phyloP scores from a whole-genome alignment of 2,888 invertebrate genomes.

The Hydroisotoma schaefferi region DNA sequence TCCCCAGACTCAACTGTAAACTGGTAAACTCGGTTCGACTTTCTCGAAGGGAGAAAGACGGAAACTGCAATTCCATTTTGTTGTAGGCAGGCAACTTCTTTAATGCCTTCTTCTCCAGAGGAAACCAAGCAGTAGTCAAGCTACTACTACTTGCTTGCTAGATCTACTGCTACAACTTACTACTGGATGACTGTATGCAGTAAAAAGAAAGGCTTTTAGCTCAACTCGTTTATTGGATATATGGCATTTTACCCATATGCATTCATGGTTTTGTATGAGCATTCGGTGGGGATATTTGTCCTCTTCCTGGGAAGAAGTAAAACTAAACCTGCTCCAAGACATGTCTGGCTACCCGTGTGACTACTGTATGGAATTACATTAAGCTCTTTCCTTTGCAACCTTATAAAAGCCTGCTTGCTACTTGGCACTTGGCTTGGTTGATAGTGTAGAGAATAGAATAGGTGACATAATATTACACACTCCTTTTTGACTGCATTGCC shows the following conservation, averaged over 20 bases:
- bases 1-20: too few species aligned
- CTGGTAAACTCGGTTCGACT: slow-evolving; percentile 1
- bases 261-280: background rate
- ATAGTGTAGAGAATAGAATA: background rate
- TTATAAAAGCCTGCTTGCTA: background rate
- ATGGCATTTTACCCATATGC: background rate
- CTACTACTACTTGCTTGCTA: background rate
- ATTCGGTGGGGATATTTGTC: background rate
- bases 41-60: slow-evolving; percentile 3
- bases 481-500: slow-evolving; percentile 2
- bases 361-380: slow-evolving; percentile 4
- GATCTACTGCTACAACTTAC: background rate
- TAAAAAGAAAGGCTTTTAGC: slow-evolving; percentile 12
- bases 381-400: slow-evolving; percentile 2
- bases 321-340: background rate
- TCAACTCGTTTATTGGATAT: slow-evolving; percentile 9
- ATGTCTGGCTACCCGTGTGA: background rate
- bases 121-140: background rate
- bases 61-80: slow-evolving; percentile 13
- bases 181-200: background rate
- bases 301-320: background rate
- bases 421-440: background rate
- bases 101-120: background rate
- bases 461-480: slow-evolving; percentile 11
- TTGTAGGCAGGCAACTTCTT: background rate